phyloP scores from a whole-genome alignment of 2,113 vertebrate genomes.

The Hemiscyllium ocellatum region DNA sequence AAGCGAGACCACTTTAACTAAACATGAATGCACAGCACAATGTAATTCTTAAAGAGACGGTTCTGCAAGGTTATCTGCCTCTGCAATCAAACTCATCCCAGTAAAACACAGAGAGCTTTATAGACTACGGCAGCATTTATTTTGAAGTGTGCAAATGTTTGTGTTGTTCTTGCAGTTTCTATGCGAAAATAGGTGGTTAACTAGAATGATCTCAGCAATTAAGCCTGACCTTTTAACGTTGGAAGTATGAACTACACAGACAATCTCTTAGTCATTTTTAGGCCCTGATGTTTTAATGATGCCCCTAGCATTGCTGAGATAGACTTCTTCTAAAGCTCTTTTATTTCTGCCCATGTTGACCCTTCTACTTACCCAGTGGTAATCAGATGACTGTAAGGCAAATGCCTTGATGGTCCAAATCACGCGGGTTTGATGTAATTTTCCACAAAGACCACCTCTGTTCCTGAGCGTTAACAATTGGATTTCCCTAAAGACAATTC shows the following conservation, averaged over 20 bases:
- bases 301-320: background rate
- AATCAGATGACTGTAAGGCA: background rate
- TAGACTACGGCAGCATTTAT: background rate
- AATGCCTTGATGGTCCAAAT: background rate
- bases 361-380: background rate
- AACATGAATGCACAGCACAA: background rate
- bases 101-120: background rate
- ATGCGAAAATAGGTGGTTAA: background rate
- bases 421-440: background rate
- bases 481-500: background rate
- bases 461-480: background rate
- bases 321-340: too few species aligned
- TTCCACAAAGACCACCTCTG: background rate
- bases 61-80: too few species aligned
- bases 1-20: background rate
- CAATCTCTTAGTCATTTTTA: background rate
- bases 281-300: background rate
- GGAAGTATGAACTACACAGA: background rate
- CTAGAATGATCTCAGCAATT: background rate
- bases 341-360: background rate
- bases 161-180: background rate
- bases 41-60: background rate
- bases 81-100: background rate
- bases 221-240: background rate
- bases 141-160: background rate